Base-by-base conservation (phyloP, 2,888 invertebrate species). In the Polia nebulosa region DNA sequence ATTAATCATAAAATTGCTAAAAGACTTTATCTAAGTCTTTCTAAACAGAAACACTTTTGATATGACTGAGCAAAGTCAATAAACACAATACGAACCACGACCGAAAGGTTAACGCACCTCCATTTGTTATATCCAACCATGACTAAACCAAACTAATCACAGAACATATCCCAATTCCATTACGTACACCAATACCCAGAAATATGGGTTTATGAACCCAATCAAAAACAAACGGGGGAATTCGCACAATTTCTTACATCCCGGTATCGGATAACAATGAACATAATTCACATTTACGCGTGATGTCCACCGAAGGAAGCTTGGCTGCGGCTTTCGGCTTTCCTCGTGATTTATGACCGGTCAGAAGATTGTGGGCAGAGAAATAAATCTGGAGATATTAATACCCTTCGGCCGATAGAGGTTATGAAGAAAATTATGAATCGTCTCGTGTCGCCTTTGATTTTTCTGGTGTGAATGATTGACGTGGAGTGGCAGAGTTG, bases 371-470 rank as follows among this genome's bases (percentile, higher is more conserved):
- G 91, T 87, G 88, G 86, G 80, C 85, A 69, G 76, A 85, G 89
- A 90, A 91, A 92, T 92, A 91, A 89, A 91, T 91, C 90, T 88
- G 75, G 61, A 72, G 86, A 87, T 90, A 91, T 91, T 90, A 91
- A 90, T 90, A 88, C 81, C 82, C 71, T 80, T 72, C 61, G 55
- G 80, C 81, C 77, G 79, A 82, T 79, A 59, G 78, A 74, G 83
- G 81, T 76, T 86, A 80, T 80, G 77, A 74, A 77, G 78, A 44
- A 77, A 76, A 82, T 80, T 76, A 80, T 70, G 76, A 71, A 67
- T 71, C 53, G 77, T 71, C 56, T 62, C 25, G 47, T 66, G 69
- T 67, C 62, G 56, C 36, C 41, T 73, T 65, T 57, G 67, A 80
- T 81, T 64, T 62, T 63, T 65, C 55, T 74, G 20, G 59, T 45